Conservation (phyloP, 2,113 vertebrate species). For the Microcebus tavaratra region DNA sequence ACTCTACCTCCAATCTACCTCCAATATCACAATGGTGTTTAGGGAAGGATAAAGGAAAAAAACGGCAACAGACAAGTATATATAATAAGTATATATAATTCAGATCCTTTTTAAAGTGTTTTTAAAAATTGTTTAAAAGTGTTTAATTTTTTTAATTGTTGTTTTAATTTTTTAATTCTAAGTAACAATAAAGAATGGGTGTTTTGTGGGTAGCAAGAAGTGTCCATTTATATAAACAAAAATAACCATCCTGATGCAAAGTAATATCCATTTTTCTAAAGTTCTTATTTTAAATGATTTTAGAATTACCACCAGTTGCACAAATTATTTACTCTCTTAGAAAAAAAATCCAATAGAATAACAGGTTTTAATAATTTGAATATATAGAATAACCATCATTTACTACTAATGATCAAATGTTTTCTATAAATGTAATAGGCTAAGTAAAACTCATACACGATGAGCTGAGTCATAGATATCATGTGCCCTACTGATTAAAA, state of each 20-base stretch:
- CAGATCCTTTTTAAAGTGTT: neutral
- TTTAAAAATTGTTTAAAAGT: too few species aligned
- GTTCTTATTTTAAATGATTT: neutral
- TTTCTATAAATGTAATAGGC: neutral
- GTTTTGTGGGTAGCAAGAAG: neutral
- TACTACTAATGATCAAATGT: neutral
- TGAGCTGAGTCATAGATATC: neutral
- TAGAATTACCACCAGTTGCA: neutral
- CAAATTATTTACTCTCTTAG: neutral
- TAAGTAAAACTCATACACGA: neutral
- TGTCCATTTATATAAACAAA: neutral
- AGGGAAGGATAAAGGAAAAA: neutral
- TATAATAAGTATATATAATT: neutral
- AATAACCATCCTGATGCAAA: neutral
- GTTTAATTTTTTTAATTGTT: too few species aligned
- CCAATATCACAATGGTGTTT: neutral
- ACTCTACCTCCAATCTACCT: neutral
- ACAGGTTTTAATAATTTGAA: neutral
- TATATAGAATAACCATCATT: neutral
- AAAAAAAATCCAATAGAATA: neutral
- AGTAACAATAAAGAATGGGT: neutral
- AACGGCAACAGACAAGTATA: neutral
- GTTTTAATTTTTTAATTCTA: neutral
- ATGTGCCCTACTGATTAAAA: neutral
- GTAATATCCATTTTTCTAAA: neutral